A percentile compares a stretch with the other conserved stretches of the same genome.
Evolutionary conservation across 2,888 invertebrate genomes (phyloP).

Genomic region (Neoascia interrupta): DNA sequence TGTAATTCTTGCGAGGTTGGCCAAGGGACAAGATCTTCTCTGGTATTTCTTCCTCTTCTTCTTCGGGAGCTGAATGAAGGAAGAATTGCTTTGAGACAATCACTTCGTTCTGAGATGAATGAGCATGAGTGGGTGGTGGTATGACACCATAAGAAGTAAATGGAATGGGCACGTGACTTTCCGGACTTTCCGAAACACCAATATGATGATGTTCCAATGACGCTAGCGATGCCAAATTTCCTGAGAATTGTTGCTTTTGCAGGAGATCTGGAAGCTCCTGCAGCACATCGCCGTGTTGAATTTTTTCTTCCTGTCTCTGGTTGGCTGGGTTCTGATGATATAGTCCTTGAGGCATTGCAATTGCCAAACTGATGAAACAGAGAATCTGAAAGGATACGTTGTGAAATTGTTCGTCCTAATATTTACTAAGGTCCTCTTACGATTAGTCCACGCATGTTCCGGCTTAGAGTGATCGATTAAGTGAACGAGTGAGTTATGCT

Average conservation of each 20-base stretch:
- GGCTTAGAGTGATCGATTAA: conserved; percentile 59
- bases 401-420: too few relatives aligned
- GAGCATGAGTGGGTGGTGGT: background rate
- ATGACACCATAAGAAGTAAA: conserved; percentile 10
- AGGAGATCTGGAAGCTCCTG: background rate
- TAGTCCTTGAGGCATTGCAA: conserved; percentile 68
- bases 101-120: background rate
- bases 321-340: conserved; percentile 42
- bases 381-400: conserved; percentile 47
- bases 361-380: conserved; percentile 57
- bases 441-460: conserved; percentile 71
- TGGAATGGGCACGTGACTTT: background rate
- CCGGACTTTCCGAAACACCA: too few relatives aligned
- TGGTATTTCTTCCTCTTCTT: conserved; percentile 65
- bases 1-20: conserved; percentile 70
- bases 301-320: background rate
- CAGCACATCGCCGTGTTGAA: too few relatives aligned
- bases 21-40: conserved; percentile 67
- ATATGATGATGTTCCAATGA: too few relatives aligned
- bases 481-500: conserved; percentile 71
- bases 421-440: too few relatives aligned
- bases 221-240: too few relatives aligned
- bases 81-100: conserved; percentile 70
- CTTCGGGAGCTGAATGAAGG: conserved; percentile 71
- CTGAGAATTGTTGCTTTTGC: background rate